Evolutionary conservation across 2,888 invertebrate genomes (phyloP).

Genomic region (Dolichomitus sp.): DNA sequence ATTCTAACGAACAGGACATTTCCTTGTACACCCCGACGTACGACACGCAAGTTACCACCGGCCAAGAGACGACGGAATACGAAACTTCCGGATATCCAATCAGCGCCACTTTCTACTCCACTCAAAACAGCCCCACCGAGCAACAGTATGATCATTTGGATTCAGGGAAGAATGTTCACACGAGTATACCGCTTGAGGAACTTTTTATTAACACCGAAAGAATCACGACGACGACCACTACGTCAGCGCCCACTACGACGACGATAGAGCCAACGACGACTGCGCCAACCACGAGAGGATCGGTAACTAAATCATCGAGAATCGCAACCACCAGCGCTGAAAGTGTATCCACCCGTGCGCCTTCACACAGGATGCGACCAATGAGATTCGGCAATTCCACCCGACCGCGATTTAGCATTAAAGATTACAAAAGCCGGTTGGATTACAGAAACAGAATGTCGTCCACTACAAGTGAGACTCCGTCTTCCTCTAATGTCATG

Average conservation of each 20-base stretch:
- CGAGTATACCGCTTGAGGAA: constrained; percentile 76
- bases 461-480: constrained; percentile 71
- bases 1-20: constrained; percentile 49
- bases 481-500: constrained; percentile 33
- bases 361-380: constrained; percentile 78
- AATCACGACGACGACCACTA: constrained; percentile 22
- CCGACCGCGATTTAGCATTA: constrained; percentile 92
- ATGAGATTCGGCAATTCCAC: constrained; percentile 86
- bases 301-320: constrained; percentile 39
- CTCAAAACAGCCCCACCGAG: constrained; percentile 26
- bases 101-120: constrained; percentile 25
- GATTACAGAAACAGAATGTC: constrained; percentile 83
- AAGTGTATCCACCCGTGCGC: constrained; percentile 65
- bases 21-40: constrained; percentile 57
- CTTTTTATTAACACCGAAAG: constrained; percentile 78
- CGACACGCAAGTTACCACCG: constrained; percentile 38
- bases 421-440: constrained; percentile 91
- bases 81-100: constrained; percentile 52
- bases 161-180: constrained; percentile 30
- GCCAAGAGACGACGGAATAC: constrained; percentile 49
- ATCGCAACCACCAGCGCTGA: constrained; percentile 43
- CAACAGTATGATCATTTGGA: constrained; percentile 38
- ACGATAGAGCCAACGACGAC: constrained; percentile 64
- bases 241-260: constrained; percentile 60
- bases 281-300: constrained; percentile 64